phyloP scores from a whole-genome alignment of 2,888 invertebrate genomes.

The Sycophila texana region DNA sequence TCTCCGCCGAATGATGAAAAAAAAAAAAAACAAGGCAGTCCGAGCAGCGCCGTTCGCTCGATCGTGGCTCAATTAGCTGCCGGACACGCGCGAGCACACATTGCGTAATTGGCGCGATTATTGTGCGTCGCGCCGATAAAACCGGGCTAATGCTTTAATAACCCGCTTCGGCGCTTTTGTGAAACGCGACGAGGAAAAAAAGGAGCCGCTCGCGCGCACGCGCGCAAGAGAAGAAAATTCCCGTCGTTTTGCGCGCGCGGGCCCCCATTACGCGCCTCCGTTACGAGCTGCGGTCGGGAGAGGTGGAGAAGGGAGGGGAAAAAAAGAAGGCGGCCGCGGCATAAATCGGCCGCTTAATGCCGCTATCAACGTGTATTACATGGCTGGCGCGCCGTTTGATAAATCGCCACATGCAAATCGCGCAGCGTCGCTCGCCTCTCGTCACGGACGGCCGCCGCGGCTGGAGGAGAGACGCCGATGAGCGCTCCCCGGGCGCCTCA shows the following conservation, averaged over 20 bases:
- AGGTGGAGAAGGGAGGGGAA: conserved; percentile 5
- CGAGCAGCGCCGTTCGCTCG: conserved; percentile 5
- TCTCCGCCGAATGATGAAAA: background rate
- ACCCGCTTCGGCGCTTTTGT: conserved; percentile 7
- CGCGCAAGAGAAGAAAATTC: conserved; percentile 38
- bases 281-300: conserved; percentile 13
- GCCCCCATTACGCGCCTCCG: conserved; percentile 41
- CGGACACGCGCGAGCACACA: conserved; percentile 6
- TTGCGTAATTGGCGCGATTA: conserved; percentile 53
- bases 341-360: conserved; percentile 72
- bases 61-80: conserved; percentile 21
- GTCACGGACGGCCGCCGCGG: background rate
- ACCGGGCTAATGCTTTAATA: conserved; percentile 52
- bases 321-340: conserved; percentile 59
- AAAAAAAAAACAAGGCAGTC: background rate
- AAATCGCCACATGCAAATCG: conserved; percentile 73
- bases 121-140: conserved; percentile 40
- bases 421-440: conserved; percentile 3
- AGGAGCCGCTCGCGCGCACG: background rate
- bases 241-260: conserved; percentile 42
- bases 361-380: conserved; percentile 75
- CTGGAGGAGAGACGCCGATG: background rate
- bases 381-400: conserved; percentile 72
- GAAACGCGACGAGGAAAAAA: background rate
- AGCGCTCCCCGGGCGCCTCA: too few species aligned